Base-by-base conservation (phyloP, 2,888 invertebrate genomes). In the Hoplodrina ambigua region DNA sequence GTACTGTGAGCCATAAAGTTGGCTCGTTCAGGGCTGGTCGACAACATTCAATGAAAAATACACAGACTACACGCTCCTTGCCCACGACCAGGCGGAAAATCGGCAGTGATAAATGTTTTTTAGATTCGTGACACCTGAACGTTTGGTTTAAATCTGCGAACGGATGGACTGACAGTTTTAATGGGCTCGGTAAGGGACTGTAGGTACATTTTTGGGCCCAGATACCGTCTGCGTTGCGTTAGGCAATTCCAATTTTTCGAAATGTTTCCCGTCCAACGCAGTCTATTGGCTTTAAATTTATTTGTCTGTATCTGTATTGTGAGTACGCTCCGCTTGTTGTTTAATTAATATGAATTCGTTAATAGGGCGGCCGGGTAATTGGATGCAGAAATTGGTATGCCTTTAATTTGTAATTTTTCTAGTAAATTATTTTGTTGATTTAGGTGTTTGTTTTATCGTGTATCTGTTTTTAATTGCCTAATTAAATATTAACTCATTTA, bases 81-180 rank as follows among this genome's bases (percentile, higher is more conserved):
- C 81, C 77, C 81, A 78, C 75, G 69, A 64, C 78, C 78, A 75
- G 85, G 85, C 84, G 88, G 87, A 90, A 92, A 92, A 92, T 91
- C 87, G 90, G 89, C 89, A 91, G 91, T 93, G 92, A 92, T 91
- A 91, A 91, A 92, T 92, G 91, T 89, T 91, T 92, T 91, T 93
- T 90, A 89, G 88, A 91, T 88, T 91, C 89, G 91, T 91, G 92
- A 92, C 89, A 81, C 87, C 83, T 83, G 82, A 88, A 88, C 90
- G 88, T 93, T 93, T 89, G 90, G 91, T 88, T 93, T 93, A 92
- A 94, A 92, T 92, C 93, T 92, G 88, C 89, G 82, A 93, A 91
- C 90, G 92, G 91, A 91, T 89, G 91, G 91, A 92, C 90, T 90
- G 91, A 90, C 93, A 90, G 89, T 92, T 93, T 94, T 93, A 94